A percentile compares a stretch with the other conserved stretches of the same genome.
These are phyloP conservation scores for Nephrotoma flavescens DNA, from an alignment of 2,888 invertebrate species.

Conservation along the genomic window DNA sequence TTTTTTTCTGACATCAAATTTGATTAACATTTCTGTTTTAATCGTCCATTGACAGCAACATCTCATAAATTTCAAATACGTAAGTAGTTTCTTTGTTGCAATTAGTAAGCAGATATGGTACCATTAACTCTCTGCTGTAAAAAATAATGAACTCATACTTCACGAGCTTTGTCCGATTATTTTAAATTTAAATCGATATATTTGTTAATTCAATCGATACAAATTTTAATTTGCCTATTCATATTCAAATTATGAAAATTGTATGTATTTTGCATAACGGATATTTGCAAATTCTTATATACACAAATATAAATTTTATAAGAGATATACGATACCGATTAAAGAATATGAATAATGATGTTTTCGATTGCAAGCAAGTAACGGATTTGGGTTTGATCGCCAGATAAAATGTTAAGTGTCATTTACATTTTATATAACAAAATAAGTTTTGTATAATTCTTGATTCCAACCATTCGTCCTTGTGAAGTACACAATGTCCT, in stretches of 20 bases:
- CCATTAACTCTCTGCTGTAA: background rate
- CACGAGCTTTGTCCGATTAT: background rate
- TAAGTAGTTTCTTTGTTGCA: background rate
- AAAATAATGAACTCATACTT: background rate
- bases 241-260: background rate
- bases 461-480: background rate
- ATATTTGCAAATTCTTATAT: background rate
- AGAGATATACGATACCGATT: background rate
- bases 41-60: background rate
- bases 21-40: background rate
- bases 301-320: background rate
- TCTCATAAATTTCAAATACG: background rate
- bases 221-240: background rate
- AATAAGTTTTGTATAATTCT: background rate
- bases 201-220: background rate
- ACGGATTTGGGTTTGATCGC: background rate
- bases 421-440: background rate
- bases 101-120: background rate
- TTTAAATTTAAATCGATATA: background rate
- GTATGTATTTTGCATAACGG: background rate
- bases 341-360: background rate
- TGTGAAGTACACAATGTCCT: background rate
- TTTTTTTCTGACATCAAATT: background rate
- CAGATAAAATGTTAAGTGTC: background rate
- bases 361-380: background rate